phyloP scores from a whole-genome alignment of 2,888 invertebrate genomes.

The Formica aserva region DNA sequence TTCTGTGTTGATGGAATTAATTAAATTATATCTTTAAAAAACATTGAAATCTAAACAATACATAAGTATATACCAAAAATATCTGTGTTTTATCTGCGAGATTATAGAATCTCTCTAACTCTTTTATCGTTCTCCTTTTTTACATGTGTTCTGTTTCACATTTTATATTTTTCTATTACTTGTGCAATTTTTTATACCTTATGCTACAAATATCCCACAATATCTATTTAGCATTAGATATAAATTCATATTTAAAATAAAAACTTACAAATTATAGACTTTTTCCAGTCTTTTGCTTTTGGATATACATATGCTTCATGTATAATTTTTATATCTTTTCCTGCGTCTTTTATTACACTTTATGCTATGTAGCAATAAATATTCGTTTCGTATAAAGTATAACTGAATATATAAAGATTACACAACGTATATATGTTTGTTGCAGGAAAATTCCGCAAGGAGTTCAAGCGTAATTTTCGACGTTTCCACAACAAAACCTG shows the following conservation, averaged over 20 bases:
- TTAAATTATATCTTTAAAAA: not conserved
- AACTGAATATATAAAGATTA: not conserved
- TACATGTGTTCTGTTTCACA: not conserved
- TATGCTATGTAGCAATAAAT: not conserved
- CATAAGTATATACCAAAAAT: not conserved
- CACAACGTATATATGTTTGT: constrained; percentile 51
- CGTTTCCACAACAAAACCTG: constrained; percentile 70
- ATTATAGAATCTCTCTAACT: not conserved
- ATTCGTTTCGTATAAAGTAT: not conserved
- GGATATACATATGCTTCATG: not conserved
- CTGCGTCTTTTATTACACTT: not conserved
- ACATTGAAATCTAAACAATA: not conserved
- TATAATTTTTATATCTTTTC: not conserved
- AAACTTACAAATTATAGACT: not conserved
- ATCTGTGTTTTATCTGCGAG: not conserved
- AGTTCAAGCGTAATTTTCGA: constrained; percentile 85
- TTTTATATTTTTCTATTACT: not conserved
- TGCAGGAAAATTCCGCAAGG: constrained; percentile 86
- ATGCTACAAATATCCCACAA: not conserved
- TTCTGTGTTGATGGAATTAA: not conserved
- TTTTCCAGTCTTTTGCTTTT: not conserved
- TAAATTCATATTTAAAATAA: not conserved
- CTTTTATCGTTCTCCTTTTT: not conserved
- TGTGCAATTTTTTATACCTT: not conserved
- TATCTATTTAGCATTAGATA: not conserved